phyloP scores from a whole-genome alignment of 2,113 vertebrate genomes.

The Brachyhypopomus gauderio region DNA sequence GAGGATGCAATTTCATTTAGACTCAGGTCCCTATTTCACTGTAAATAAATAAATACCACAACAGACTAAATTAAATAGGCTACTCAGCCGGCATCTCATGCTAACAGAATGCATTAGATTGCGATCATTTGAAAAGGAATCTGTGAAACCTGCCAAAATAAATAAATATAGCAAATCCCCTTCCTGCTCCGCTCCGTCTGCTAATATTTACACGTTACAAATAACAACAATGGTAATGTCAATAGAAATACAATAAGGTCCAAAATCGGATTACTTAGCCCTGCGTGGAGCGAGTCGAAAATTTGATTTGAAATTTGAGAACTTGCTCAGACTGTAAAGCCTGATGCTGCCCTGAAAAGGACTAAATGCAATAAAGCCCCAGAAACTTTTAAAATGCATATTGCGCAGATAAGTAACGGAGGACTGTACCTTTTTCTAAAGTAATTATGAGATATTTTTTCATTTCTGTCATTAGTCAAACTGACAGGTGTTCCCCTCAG shows the following conservation, averaged over 20 bases:
- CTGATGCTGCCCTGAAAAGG: conserved; percentile 61
- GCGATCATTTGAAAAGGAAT: conserved; percentile 59
- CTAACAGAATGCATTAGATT: conserved; percentile 64
- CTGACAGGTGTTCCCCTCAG: conserved; percentile 82
- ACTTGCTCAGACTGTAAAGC: conserved; percentile 79
- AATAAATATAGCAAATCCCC: conserved; percentile 69
- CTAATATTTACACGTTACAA: conserved; percentile 78
- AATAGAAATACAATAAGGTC: conserved; percentile 82
- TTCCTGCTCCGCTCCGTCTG: conserved; percentile 62
- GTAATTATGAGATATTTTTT: conserved; percentile 83
- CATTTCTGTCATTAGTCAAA: conserved; percentile 87
- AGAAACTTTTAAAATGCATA: conserved; percentile 81
- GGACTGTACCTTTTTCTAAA: conserved; percentile 81
- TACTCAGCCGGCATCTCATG: conserved; percentile 57
- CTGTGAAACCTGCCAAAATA: conserved; percentile 61
- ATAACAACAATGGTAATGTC: conserved; percentile 82
- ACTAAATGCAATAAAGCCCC: conserved; percentile 79
- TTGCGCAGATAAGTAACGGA: conserved; percentile 77
- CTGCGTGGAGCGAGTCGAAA: conserved; percentile 72
- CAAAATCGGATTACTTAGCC: conserved; percentile 74
- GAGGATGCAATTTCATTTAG: conserved; percentile 37
- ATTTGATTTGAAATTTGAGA: conserved; percentile 84
- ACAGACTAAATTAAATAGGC: conserved; percentile 41
- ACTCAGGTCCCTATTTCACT: conserved; percentile 34
- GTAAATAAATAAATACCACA: neutral